Evolutionary conservation across 2,113 vertebrate species (phyloP), one percentile per base, ranked within the genome.

Genomic region (Nestor notabilis): DNA sequence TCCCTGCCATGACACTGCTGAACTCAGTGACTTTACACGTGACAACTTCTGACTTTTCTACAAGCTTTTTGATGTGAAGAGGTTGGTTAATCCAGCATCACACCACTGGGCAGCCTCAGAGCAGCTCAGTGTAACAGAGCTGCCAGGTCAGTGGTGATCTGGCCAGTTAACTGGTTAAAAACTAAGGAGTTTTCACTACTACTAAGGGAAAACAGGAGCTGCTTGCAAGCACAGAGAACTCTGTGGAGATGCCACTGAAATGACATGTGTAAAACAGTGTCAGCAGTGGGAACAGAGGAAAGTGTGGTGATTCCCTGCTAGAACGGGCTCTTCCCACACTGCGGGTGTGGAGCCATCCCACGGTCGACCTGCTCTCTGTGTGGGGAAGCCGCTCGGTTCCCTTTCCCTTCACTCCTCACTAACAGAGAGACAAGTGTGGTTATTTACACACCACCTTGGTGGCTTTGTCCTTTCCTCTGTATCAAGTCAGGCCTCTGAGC

Each of bases 61-160:
- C 35, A 2, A 0, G 3, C 2, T 47, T 41, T 49, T 37, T 28
- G 28, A 2, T 1, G 49, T 7, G 52, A 21, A 66, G 37, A 53
- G 6, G 25, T 43, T 55, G 27, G 11, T 56, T 16, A 20, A 20
- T 43, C 31, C 49, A 20, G 58, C 58, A 27, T 5, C 1, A 0
- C 60, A 3, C 15, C 0, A 0, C 7, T 3, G 61, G 79, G 44
- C 81, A 79, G 43, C 52, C 71, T 21, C 2, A 1, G 31, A 18
- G 17, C 9, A 2, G 1, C 0, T 0, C 1, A 46, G 29, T 3
- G 65, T 1, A 29, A 61, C 35, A 4, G 17, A 18, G 77, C 81
- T 10, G 24, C 7, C 37, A 7, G 52, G 58, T 1, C 69, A 12
- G 55, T 1, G 44, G 47, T 13, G 39, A 64, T 3, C 5, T 2